These are phyloP conservation scores for Pammene fasciana DNA, from an alignment of 2,888 invertebrate species.

Conservation along the genomic window DNA sequence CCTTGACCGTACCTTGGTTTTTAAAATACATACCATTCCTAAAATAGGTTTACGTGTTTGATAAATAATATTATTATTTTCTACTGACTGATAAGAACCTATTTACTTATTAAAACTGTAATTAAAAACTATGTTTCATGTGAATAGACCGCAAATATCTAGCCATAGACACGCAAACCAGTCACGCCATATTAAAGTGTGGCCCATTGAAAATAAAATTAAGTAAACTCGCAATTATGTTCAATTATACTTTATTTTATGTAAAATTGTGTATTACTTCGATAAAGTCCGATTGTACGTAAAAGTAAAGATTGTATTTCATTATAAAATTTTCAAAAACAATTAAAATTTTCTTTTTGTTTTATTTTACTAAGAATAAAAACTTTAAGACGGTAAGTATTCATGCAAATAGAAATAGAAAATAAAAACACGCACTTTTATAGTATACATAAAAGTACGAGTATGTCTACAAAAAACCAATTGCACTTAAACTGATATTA, in stretches of 20 bases:
- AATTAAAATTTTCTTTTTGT: no score
- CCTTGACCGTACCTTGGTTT: not conserved
- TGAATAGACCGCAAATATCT: conserved; percentile 31
- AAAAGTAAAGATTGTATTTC: no score
- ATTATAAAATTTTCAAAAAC: no score
- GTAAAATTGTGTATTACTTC: not conserved
- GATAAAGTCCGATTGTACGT: no score
- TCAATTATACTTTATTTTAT: not conserved
- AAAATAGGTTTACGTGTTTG: not conserved
- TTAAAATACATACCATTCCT: not conserved
- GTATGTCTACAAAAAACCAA: no score
- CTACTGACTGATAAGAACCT: not conserved
- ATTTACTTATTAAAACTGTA: conserved; percentile 24
- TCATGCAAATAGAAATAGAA: no score
- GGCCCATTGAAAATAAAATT: not conserved
- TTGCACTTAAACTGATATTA: no score
- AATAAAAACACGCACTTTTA: no score
- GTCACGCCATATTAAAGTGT: conserved; percentile 31
- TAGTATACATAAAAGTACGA: no score
- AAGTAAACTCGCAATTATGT: not conserved
- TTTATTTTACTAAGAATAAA: no score
- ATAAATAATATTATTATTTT: not conserved
- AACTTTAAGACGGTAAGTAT: no score
- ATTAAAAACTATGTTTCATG: conserved; percentile 36
- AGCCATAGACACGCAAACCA: conserved; percentile 24